These are phyloP conservation scores for Engraulis encrasicolus DNA, from an alignment of 2,113 vertebrate genomes.

Conservation along the genomic window DNA sequence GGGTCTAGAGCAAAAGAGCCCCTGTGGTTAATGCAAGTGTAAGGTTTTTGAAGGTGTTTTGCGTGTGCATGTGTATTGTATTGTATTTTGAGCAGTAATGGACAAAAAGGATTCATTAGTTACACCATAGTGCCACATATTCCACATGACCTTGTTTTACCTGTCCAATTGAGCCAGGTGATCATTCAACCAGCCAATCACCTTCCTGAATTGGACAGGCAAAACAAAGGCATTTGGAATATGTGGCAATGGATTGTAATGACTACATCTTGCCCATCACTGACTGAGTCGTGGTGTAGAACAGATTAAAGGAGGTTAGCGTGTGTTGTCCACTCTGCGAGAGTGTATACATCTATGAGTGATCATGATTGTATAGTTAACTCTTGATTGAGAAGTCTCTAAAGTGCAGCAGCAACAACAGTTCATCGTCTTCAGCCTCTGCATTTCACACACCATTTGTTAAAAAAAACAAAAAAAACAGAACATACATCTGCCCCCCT, in stretches of 20 bases:
- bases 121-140: too few relatives aligned
- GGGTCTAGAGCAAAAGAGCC: neutral
- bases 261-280: too few relatives aligned
- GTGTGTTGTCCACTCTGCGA: neutral
- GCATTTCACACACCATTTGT: neutral
- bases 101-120: too few relatives aligned
- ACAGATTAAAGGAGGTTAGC: neutral
- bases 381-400: constrained; percentile 3
- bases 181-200: too few relatives aligned
- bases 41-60: neutral
- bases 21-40: neutral
- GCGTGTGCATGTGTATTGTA: neutral
- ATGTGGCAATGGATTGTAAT: too few relatives aligned
- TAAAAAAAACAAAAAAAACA: too few relatives aligned
- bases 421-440: neutral
- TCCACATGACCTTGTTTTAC: too few relatives aligned
- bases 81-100: too few relatives aligned
- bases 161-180: too few relatives aligned
- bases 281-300: too few relatives aligned
- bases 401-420: constrained; percentile 11
- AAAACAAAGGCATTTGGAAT: too few relatives aligned
- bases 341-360: neutral
- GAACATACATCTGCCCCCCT: neutral
- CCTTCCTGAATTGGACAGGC: too few relatives aligned
- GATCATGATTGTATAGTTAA: neutral